Evolutionary conservation across 1,140 invertebrate species (phyloP), one percentile per base, ranked within the genome.

Genomic region (Listronotus bonariensis): DNA sequence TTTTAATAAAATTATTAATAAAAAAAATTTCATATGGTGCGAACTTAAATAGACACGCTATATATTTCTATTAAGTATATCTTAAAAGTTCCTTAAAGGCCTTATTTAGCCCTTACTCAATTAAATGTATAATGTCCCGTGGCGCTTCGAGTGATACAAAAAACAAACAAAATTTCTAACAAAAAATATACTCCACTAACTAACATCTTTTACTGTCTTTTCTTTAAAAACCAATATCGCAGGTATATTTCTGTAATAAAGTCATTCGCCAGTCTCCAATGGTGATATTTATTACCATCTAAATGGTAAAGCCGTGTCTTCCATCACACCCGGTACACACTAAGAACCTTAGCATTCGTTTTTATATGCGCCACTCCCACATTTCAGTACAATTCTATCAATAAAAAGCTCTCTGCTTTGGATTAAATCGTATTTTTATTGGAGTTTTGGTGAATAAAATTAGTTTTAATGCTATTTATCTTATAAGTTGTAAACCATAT

Each of bases 281-380:
- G 36, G 55, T 65, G 45, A 54, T 51, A 65, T 65, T 65, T 65
- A 65, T 58, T 51, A 38, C 46, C 45, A 15, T 41, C 63, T 59
- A 65, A 65, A 65, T 65, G 63, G 54, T 65, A 57, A 65, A 65
- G 17, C 40, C 55, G 52, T 65, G 63, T 65, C 54, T 54, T 51
- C 38, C 59, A 49, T 65, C 55, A 53, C 62, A 51, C 60, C 51
- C 36, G 61, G 43, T 58, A 60, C 45, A 48, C 6, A 26, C 45
- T 17, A 20, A 49, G 49, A 45, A 18, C 49, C 52, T 14, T 18
- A 43, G 59, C 34, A 61, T 53, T 51, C 38, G 34, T 61, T 43
- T 53, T 61, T 53, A 52, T 61, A 53, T 45, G 38, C 41, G 51
- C 38, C 59, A 62, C 59, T 34, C 59, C 59, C 49, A 62, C 58